Evolutionary conservation across 1,140 invertebrate species (phyloP), one percentile per base, ranked within the genome.

Genomic region (Augochlora pura): DNA sequence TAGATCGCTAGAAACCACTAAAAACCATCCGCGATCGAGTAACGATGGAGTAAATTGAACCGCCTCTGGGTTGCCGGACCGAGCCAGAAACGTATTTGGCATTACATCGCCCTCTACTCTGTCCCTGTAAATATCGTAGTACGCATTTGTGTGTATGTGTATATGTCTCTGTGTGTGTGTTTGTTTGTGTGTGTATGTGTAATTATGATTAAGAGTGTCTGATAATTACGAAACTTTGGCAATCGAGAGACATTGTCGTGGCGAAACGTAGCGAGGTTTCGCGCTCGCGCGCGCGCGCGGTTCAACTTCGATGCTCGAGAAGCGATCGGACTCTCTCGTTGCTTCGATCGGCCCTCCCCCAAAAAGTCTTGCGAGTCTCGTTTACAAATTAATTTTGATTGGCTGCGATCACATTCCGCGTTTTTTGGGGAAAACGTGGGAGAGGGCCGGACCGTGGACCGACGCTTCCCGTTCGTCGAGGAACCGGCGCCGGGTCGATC

Each of bases 161-260:
- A n/a, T n/a, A n/a, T n/a, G n/a, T n/a, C n/a, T n/a, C n/a, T n/a
- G n/a, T n/a, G n/a, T n/a, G n/a, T n/a, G n/a, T n/a, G n/a, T n/a
- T n/a, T n/a, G n/a, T n/a, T n/a, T n/a, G n/a, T n/a, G n/a, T n/a
- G n/a, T n/a, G n/a, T n/a, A n/a, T 14, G 49, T 52, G 49, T 16
- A 23, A 25, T 46, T 57, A 76, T 25, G 39, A 25, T 65, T 64
- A 32, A 71, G 27, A 65, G 32, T n/a, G 62, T 73, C 32, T n/a
- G 49, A 57, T 69, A 54, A 69, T 84, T 70, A 81, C 25, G 69
- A 74, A 77, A 77, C n/a, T 84, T 86, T 86, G 85, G 84, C 84
- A 85, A 72, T 86, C n/a, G 67, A 82, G 59, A 78, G 60, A 75
- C 57, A 39, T 21, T 38, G 7, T 63, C 60, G 27, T 4, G 60